Percentiles rank a stretch among this genome's conserved stretches.
Conservation (phyloP, 2,888 invertebrate genomes). For the Drosophila meridionalis region DNA sequence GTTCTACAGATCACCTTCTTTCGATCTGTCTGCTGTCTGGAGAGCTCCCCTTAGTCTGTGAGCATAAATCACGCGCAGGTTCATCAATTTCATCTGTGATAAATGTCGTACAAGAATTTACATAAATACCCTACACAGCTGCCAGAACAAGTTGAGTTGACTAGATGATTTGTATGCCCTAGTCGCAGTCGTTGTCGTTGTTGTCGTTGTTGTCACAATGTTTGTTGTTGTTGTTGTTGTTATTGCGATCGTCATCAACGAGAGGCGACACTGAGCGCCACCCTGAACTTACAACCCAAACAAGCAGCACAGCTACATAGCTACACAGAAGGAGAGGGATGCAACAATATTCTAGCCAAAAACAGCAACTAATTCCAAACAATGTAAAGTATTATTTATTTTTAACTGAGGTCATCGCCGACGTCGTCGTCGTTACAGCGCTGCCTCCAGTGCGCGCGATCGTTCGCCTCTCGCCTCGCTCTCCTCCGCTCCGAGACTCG, state of each 20-base stretch:
- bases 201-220: constrained; percentile 6
- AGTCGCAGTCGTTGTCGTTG: constrained; percentile 11
- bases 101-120: constrained; percentile 77
- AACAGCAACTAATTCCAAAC: constrained; percentile 78
- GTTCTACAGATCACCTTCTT: constrained; percentile 2
- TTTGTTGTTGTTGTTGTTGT: constrained; percentile 25
- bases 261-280: constrained; percentile 71
- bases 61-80: constrained; percentile 53
- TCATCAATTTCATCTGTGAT: constrained; percentile 74
- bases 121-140: constrained; percentile 65
- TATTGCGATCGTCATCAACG: constrained; percentile 23
- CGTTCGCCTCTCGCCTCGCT: neutral
- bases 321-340: constrained; percentile 34
- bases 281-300: constrained; percentile 68
- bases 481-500: constrained; percentile 26
- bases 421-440: constrained; percentile 62
- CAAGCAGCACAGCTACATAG: constrained; percentile 25
- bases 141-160: constrained; percentile 59
- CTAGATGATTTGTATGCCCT: constrained; percentile 74
- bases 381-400: constrained; percentile 82
- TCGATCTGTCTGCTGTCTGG: neutral
- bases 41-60: constrained; percentile 9
- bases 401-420: constrained; percentile 80
- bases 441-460: constrained; percentile 23
- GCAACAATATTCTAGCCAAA: constrained; percentile 58